Percentiles rank a stretch among this genome's conserved stretches.
These are phyloP conservation scores for Cygnus buccinator DNA, from an alignment of 2,113 vertebrate species.

Conservation along the genomic window DNA sequence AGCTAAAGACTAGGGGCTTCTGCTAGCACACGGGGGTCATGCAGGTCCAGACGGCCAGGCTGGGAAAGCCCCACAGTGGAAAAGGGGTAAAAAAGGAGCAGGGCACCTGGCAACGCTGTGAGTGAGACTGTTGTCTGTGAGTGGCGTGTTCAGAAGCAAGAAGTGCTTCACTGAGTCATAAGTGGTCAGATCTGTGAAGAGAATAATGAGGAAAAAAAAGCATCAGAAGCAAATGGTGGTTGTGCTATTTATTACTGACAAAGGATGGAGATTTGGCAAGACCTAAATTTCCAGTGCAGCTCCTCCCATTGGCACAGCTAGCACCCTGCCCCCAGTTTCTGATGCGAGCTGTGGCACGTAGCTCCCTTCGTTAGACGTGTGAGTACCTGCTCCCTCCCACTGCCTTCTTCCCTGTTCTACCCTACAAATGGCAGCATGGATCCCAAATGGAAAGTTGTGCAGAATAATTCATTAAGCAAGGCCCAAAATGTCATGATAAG, in stretches of 20 bases:
- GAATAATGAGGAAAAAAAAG: not conserved
- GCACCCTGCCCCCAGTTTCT: not conserved
- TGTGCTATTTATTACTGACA: not conserved
- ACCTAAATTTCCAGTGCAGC: not conserved
- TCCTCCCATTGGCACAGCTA: not conserved
- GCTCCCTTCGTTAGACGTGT: not conserved
- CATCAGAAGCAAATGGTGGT: not conserved
- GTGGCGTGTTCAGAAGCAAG: constrained; percentile 79
- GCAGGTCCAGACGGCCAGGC: not conserved
- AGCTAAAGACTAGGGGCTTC: not conserved
- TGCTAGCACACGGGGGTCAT: not conserved
- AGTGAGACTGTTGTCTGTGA: constrained; percentile 83
- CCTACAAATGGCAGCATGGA: not conserved
- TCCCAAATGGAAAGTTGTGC: not conserved
- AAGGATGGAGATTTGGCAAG: not conserved
- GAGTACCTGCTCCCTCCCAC: not conserved
- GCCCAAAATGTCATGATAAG: not conserved
- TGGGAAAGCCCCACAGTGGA: not conserved
- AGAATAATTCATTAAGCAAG: not conserved
- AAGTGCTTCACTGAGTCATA: constrained; percentile 88
- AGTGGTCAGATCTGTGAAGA: constrained; percentile 83
- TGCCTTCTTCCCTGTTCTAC: not conserved
- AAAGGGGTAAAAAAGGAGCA: not conserved
- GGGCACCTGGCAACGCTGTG: constrained; percentile 80
- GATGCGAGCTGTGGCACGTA: not conserved